Percentiles rank a stretch among this genome's conserved stretches.
Evolutionary conservation across 2,113 vertebrate species (phyloP).

Genomic region (Natator depressus): DNA sequence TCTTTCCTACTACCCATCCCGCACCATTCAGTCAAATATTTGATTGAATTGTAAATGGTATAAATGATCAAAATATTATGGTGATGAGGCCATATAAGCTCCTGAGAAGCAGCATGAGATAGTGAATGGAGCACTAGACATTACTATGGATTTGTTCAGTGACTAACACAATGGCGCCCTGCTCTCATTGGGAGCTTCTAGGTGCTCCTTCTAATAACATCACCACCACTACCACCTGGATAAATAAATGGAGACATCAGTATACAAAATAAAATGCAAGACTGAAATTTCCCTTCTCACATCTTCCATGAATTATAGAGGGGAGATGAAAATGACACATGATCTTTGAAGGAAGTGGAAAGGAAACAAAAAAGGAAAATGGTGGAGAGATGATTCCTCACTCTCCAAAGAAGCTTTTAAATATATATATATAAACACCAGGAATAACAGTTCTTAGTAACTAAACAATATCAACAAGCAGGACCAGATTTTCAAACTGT

Average conservation of each 20-base stretch:
- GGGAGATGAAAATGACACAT: background rate
- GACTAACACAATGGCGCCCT: background rate
- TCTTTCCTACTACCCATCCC: background rate
- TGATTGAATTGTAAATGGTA: background rate
- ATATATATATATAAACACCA: background rate
- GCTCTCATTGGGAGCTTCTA: background rate
- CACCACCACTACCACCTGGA: background rate
- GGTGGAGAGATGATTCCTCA: background rate
- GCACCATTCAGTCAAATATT: background rate
- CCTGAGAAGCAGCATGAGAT: conserved; percentile 17
- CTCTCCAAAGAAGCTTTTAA: background rate
- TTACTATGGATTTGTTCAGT: background rate
- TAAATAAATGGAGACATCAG: background rate
- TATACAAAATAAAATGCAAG: background rate
- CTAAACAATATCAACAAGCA: background rate
- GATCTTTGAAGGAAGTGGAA: conserved; percentile 21
- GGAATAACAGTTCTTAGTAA: background rate
- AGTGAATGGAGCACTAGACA: background rate
- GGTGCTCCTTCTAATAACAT: background rate
- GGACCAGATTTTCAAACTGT: background rate
- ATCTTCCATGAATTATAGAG: conserved; percentile 23
- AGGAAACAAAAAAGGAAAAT: conserved; percentile 1
- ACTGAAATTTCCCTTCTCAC: conserved; percentile 11
- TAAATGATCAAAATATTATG: background rate
- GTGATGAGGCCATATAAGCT: accelerated